Percentiles rank a stretch among this genome's conserved stretches.
Evolutionary conservation across 2,113 vertebrate genomes (phyloP).

Genomic region (Atrichornis clamosus): DNA sequence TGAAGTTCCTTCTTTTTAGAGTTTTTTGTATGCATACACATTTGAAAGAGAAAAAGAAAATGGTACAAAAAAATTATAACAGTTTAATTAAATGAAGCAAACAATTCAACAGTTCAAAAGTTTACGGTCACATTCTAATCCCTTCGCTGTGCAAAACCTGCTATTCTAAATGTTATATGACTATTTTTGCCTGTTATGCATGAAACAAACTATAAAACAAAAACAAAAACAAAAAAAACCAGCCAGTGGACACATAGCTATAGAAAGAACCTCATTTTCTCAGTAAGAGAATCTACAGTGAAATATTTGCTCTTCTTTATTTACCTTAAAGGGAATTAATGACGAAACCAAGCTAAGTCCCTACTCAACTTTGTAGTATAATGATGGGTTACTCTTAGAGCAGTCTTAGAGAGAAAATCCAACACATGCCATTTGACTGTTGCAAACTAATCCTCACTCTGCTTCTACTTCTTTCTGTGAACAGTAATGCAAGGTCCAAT

Average conservation of each 20-base stretch:
- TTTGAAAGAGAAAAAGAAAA: not conserved
- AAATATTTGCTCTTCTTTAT: constrained; percentile 17
- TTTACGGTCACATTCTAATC: not conserved
- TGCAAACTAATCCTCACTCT: constrained; percentile 76
- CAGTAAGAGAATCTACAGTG: not conserved
- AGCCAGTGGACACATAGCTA: not conserved
- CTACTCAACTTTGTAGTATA: constrained; percentile 32
- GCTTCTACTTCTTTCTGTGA: constrained; percentile 66
- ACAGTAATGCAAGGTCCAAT: constrained; percentile 55
- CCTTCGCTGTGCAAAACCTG: not conserved
- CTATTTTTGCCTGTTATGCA: not conserved
- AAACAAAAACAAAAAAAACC: rapidly evolving
- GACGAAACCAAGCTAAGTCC: constrained; percentile 13
- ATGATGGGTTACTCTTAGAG: not conserved
- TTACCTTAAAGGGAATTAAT: constrained; percentile 2
- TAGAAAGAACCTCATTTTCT: not conserved
- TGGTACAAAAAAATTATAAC: not conserved
- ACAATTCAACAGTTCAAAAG: not conserved
- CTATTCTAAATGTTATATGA: not conserved
- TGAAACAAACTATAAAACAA: not conserved
- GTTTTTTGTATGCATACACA: not conserved
- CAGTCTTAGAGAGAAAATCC: constrained; percentile 64
- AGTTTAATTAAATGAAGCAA: not conserved
- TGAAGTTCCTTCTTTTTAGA: not conserved
- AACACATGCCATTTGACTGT: constrained; percentile 75